Evolutionary conservation across 2,113 vertebrate species (phyloP), one percentile per base, ranked within the genome.

Genomic region (Clarias batrachus): DNA sequence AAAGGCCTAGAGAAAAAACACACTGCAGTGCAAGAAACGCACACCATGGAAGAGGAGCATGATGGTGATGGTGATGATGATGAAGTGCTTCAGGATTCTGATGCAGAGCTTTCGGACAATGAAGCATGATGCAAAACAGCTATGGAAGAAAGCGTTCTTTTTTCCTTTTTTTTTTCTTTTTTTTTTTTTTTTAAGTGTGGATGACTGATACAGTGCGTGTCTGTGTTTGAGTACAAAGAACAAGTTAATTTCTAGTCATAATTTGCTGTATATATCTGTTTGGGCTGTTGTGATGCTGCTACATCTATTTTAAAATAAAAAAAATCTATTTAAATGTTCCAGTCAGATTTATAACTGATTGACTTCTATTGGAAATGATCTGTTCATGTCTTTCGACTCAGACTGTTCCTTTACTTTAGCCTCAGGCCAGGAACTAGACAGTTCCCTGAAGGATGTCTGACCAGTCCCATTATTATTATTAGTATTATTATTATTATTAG

Each of bases 1-100:
- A 93, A 88, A 87, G 94, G 94, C 91, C 90, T 90, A 70, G 77
- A 94, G 81, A 91, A 1, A 10, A 88, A 21, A 82, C 21, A 25
- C 0, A 27, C 2, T 86, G 86, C 41, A 83, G 81, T 7, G 63
- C 59, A 71, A 57, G 74, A 86, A 3, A 56, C 52, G 54, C 84
- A 83, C 10, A 25, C 13, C 23, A 59, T 89, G 3, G 82, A 85
- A 3, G 84, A 85, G 4, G 30, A 87, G 6, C n/a, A 74, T 9
- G 73, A 90, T 3, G 81, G 84, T 1, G 84, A 89, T 4, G 33
- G 70, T 3, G 86, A 93, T 3, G 37, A 82, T 60, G 73, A 87
- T 12, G 33, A 70, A 41, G 41, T 21, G 17, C 73, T 74, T 68
- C 27, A 52, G 68, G 63, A 76, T 23, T 83, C 78, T 2, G 82